Percentiles rank a stretch among this genome's conserved stretches.
Evolutionary conservation across 2,797 vertebrate species (phyloP).

Genomic region (Lepilemur septentrionalis): DNA sequence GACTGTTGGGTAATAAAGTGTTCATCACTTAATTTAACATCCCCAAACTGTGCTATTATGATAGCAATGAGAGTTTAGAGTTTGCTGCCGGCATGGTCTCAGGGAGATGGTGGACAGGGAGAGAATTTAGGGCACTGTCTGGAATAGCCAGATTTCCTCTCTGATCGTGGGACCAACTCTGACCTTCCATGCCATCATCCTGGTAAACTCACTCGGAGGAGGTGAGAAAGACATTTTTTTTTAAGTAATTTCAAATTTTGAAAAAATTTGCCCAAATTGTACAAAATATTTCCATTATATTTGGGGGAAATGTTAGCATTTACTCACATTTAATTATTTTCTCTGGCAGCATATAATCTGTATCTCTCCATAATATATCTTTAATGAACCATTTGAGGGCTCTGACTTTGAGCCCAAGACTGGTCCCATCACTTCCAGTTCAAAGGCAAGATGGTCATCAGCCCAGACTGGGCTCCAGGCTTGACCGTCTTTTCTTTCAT

Average conservation of each 20-base stretch:
- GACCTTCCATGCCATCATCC: background rate
- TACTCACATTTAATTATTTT: background rate
- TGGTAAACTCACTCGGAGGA: rapidly evolving
- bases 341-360: background rate
- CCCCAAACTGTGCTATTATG: background rate
- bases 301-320: background rate
- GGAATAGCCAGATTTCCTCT: background rate
- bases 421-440: background rate
- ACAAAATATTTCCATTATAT: background rate
- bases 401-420: background rate
- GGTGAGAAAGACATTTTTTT: background rate
- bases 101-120: background rate
- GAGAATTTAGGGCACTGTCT: background rate
- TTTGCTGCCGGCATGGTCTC: background rate
- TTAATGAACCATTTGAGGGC: background rate
- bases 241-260: background rate
- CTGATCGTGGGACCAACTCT: background rate
- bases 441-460: background rate
- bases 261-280: background rate
- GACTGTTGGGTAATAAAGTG: constrained; percentile 17
- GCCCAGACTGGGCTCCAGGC: background rate
- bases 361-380: background rate
- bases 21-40: background rate
- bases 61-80: background rate
- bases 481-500: background rate